Evolutionary conservation across 1,140 invertebrate genomes (phyloP).

Genomic region (Drosophila bocki): DNA sequence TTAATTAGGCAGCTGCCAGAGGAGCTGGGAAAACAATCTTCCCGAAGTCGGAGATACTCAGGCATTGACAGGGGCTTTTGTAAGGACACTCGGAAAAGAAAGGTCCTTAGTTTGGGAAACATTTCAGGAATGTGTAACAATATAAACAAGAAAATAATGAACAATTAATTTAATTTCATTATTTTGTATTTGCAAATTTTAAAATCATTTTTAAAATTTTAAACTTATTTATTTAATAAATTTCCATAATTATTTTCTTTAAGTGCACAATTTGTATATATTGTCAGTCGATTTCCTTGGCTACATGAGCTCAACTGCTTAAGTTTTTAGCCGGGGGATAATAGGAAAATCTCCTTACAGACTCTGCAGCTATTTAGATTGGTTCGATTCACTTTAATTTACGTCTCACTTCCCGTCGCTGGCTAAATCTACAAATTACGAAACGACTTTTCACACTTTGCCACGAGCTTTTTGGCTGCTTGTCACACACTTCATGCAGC

Average conservation of each 20-base stretch:
- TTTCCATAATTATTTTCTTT: not conserved
- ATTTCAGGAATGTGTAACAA: no score
- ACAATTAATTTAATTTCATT: no score
- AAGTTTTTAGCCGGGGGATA: conserved; percentile 22
- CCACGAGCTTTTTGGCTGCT: conserved; percentile 22
- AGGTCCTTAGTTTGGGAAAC: no score
- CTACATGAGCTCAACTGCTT: conserved; percentile 3
- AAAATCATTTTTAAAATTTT: no score
- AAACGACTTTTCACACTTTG: conserved; percentile 23
- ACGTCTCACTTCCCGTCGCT: conserved; percentile 3
- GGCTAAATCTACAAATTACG: conserved; percentile 19
- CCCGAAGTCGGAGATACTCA: not conserved
- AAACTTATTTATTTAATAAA: not conserved
- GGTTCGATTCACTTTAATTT: conserved; percentile 12
- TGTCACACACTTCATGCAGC: conserved; percentile 60
- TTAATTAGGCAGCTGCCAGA: conserved; percentile 65
- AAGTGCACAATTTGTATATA: conserved; percentile 12
- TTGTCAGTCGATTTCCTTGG: not conserved
- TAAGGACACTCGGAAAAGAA: not conserved
- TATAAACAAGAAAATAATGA: no score
- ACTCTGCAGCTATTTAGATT: conserved; percentile 1
- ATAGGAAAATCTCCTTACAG: conserved; percentile 27
- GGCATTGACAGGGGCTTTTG: conserved; percentile 10
- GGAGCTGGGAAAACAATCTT: conserved; percentile 19
- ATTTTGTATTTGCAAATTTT: no score